Conservation (phyloP, 2,113 vertebrate species). For the Paralichthys olivaceus region DNA sequence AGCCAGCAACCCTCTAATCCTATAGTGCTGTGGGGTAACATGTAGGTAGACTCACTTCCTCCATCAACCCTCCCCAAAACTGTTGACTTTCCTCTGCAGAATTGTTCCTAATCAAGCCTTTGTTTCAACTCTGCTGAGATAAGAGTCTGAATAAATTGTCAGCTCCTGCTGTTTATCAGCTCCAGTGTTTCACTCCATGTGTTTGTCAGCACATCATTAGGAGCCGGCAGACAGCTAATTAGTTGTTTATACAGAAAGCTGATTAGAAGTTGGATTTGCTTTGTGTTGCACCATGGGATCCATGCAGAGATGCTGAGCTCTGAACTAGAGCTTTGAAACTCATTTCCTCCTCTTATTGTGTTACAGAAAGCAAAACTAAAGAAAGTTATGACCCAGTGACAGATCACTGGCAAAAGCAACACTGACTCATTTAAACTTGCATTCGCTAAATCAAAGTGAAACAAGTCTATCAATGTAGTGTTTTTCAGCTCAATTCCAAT, state of each 20-base stretch:
- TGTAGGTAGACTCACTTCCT: slow-evolving; percentile 55
- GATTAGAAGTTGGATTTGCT: slow-evolving; percentile 75
- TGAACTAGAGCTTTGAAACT: slow-evolving; percentile 51
- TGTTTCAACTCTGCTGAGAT: slow-evolving; percentile 69
- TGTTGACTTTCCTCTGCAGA: slow-evolving; percentile 73
- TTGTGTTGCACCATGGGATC: slow-evolving; percentile 77
- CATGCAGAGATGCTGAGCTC: slow-evolving; percentile 51
- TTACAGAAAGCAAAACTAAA: slow-evolving; percentile 64
- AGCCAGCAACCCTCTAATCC: background rate
- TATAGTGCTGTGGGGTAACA: slow-evolving; percentile 25
- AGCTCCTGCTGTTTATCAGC: slow-evolving; percentile 70
- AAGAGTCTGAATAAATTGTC: slow-evolving; percentile 71
- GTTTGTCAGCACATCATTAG: slow-evolving; percentile 86
- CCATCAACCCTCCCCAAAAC: slow-evolving; percentile 27
- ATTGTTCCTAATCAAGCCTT: slow-evolving; percentile 78
- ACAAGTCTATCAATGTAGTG: background rate
- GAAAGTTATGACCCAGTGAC: slow-evolving; percentile 70
- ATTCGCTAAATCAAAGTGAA: background rate
- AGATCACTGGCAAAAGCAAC: slow-evolving; percentile 49
- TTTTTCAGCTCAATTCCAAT: background rate
- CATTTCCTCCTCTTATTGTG: slow-evolving; percentile 74
- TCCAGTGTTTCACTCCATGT: slow-evolving; percentile 72
- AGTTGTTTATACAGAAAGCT: slow-evolving; percentile 77
- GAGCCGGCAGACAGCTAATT: slow-evolving; percentile 73
- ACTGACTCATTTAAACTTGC: background rate